These are phyloP conservation scores for Nephrocerus scutellatus DNA, from an alignment of 2,888 invertebrate genomes.

Conservation along the genomic window DNA sequence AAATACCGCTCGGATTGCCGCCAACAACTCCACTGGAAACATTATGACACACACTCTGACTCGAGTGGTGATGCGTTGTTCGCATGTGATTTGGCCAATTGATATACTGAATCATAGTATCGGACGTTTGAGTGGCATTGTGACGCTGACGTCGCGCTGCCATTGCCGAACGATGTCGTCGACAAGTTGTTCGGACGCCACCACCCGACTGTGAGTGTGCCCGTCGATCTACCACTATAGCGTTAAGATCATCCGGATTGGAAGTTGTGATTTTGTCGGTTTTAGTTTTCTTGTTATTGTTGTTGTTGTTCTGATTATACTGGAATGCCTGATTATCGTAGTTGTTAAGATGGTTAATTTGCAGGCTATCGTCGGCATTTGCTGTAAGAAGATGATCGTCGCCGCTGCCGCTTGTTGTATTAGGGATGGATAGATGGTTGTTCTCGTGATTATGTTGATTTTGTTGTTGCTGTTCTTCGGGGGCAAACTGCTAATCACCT, in stretches of 20 bases:
- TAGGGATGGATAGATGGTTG: constrained; percentile 35
- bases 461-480: constrained; percentile 45
- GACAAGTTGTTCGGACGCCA: constrained; percentile 12
- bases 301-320: constrained; percentile 35
- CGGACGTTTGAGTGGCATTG: constrained; percentile 41
- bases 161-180: constrained; percentile 22
- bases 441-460: constrained; percentile 34
- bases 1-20: neutral
- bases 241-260: constrained; percentile 21
- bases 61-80: too few relatives aligned
- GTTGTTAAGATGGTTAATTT: constrained; percentile 28
- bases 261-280: constrained; percentile 24
- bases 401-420: constrained; percentile 36
- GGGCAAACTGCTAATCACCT: constrained; percentile 60
- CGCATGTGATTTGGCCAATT: constrained; percentile 20
- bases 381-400: constrained; percentile 42
- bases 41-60: neutral
- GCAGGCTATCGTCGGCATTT: constrained; percentile 37
- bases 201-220: neutral
- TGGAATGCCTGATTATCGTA: constrained; percentile 46
- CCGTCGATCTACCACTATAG: constrained; percentile 8
- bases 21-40: neutral
- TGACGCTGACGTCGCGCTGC: constrained; percentile 31
- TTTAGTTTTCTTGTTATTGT: constrained; percentile 18
- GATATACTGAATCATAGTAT: constrained; percentile 15